Percentiles rank a stretch among this genome's conserved stretches.
phyloP scores from a whole-genome alignment of 2,113 vertebrate genomes.

The Proterorhinus semilunaris region DNA sequence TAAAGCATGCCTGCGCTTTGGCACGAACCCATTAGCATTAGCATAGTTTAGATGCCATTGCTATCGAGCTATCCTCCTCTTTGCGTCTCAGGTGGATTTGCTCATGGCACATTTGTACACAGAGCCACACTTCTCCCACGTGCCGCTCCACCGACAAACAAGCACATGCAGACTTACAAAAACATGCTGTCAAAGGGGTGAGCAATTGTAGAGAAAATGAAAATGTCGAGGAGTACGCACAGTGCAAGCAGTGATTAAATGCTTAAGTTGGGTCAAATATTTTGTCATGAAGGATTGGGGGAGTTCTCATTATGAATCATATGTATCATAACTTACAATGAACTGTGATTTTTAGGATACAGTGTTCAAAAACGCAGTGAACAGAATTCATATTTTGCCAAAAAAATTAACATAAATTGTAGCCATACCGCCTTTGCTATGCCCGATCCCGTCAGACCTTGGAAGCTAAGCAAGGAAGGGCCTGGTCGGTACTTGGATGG shows the following conservation, averaged over 20 bases:
- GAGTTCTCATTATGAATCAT: constrained; percentile 50
- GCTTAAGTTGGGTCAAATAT: constrained; percentile 75
- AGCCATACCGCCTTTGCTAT: no score
- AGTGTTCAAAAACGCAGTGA: no score
- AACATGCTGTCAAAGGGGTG: constrained; percentile 60
- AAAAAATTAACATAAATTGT: no score
- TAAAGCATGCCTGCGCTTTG: constrained; percentile 20
- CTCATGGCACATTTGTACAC: constrained; percentile 52
- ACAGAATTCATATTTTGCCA: no score
- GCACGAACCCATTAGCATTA: constrained; percentile 27
- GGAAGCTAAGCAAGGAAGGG: no score
- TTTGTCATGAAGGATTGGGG: constrained; percentile 66
- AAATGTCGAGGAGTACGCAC: constrained; percentile 65
- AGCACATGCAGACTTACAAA: constrained; percentile 41
- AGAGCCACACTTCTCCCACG: constrained; percentile 42
- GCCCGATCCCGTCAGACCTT: no score
- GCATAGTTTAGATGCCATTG: constrained; percentile 51
- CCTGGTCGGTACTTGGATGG: no score
- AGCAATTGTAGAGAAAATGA: constrained; percentile 72
- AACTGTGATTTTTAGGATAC: no score
- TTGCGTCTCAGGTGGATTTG: constrained; percentile 45
- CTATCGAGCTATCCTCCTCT: constrained; percentile 29
- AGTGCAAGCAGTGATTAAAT: constrained; percentile 70
- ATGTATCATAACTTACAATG: constrained; percentile 23
- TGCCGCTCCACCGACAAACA: constrained; percentile 47